Percentiles rank a stretch among this genome's conserved stretches.
phyloP scores from a whole-genome alignment of 2,797 vertebrate genomes.

The Myotis vivesi region DNA sequence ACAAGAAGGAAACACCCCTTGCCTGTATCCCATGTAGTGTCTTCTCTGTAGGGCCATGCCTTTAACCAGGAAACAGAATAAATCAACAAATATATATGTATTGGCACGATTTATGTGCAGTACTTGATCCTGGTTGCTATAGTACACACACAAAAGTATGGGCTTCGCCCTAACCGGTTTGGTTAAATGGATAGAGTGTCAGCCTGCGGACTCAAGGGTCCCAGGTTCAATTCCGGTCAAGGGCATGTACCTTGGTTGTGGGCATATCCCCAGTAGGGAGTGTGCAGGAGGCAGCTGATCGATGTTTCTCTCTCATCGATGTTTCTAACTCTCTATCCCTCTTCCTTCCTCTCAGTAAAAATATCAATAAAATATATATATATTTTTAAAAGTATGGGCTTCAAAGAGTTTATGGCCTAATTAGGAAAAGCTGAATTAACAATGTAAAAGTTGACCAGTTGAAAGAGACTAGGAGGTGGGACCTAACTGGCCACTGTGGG shows the following conservation, averaged over 20 bases:
- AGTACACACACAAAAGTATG: not conserved
- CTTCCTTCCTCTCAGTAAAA: too few relatives aligned
- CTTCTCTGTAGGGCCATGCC: not conserved
- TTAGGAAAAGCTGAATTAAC: not conserved
- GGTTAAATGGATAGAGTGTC: too few relatives aligned
- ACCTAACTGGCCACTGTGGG: not conserved
- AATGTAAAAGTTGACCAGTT: not conserved
- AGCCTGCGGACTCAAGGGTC: too few relatives aligned
- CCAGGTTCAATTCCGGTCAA: too few relatives aligned
- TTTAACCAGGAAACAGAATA: not conserved
- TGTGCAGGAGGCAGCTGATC: too few relatives aligned
- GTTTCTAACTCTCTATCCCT: too few relatives aligned
- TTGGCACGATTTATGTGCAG: not conserved
- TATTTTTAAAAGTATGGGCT: not conserved
- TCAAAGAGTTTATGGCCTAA: not conserved
- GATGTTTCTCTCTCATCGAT: too few relatives aligned
- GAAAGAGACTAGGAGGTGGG: not conserved
- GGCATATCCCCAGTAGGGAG: too few relatives aligned
- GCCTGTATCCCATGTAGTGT: rapidly evolving
- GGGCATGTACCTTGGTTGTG: too few relatives aligned
- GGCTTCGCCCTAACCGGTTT: too few relatives aligned
- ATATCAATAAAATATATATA: too few relatives aligned
- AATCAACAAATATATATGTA: not conserved
- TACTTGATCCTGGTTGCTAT: not conserved
- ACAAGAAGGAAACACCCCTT: not conserved